Evolutionary conservation across 2,113 vertebrate species (phyloP).

Genomic region (Apeltes quadracus): DNA sequence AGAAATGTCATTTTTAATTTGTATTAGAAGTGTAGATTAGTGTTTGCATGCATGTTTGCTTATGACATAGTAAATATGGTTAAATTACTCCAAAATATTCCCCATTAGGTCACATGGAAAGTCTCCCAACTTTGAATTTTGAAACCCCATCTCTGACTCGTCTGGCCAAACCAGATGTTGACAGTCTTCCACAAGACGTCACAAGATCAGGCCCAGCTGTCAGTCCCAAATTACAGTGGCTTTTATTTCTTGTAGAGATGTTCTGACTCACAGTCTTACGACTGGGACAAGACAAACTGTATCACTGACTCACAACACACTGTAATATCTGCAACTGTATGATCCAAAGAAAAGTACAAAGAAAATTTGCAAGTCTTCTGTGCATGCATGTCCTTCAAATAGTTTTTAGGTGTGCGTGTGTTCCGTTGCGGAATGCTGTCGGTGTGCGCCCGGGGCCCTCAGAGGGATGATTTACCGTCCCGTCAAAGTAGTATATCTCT

Average conservation of each 20-base stretch:
- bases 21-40: no score
- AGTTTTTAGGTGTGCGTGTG: not conserved
- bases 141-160: conserved; percentile 7
- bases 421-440: conserved; percentile 69
- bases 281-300: conserved; percentile 1
- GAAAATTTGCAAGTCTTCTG: conserved; percentile 13
- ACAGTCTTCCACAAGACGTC: not conserved
- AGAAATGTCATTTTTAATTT: no score
- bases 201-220: conserved; percentile 6
- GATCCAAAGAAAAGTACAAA: no score
- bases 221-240: not conserved
- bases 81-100: no score
- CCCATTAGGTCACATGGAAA: no score
- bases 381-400: not conserved
- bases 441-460: conserved; percentile 46
- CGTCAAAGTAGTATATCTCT: conserved; percentile 48
- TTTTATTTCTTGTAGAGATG: not conserved
- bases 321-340: conserved; percentile 5
- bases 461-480: conserved; percentile 60
- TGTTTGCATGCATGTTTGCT: no score
- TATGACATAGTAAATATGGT: no score
- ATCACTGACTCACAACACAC: not conserved
- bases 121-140: not conserved
- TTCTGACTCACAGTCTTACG: conserved; percentile 53
- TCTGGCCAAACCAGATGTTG: conserved; percentile 49